These are phyloP conservation scores for Eleginops maclovinus DNA, from an alignment of 2,113 vertebrate species.

Conservation along the genomic window DNA sequence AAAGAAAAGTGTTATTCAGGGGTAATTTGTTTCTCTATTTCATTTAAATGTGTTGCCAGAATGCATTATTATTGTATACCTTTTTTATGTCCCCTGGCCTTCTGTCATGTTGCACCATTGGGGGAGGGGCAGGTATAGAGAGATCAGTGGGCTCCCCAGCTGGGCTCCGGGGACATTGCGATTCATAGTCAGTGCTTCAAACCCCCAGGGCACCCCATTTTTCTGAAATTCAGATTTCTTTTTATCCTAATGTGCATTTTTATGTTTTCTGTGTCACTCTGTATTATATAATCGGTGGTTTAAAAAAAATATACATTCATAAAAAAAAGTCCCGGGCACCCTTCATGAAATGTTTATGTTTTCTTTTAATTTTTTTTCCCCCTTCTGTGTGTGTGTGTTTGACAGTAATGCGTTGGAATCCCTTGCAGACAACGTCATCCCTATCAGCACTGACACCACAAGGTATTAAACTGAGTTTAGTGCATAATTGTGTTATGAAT, in stretches of 20 bases:
- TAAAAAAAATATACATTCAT: no score
- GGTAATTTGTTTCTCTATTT: no score
- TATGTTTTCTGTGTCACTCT: no score
- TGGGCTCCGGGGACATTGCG: not conserved
- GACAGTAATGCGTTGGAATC: slow-evolving; percentile 38
- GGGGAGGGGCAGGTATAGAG: no score
- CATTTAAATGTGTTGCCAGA: no score
- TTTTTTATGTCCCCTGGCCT: no score
- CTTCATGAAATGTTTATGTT: not conserved
- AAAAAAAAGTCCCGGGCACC: no score
- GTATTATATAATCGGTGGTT: no score
- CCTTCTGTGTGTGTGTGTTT: slow-evolving; percentile 10
- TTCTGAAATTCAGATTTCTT: not conserved
- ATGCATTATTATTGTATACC: no score
- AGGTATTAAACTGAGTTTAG: slow-evolving; percentile 61
- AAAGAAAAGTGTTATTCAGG: no score
- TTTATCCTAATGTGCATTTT: no score
- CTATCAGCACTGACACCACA: slow-evolving; percentile 51
- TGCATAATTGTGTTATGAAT: slow-evolving; percentile 16
- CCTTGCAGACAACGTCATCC: slow-evolving; percentile 61
- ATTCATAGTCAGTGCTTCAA: not conserved
- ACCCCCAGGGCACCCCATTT: not conserved
- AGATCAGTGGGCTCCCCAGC: not conserved
- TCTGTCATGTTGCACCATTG: no score
- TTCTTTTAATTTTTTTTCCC: not conserved